A percentile compares a stretch with the other conserved stretches of the same genome.
Conservation (phyloP, 2,888 invertebrate genomes). For the Chelonus formosanus region DNA sequence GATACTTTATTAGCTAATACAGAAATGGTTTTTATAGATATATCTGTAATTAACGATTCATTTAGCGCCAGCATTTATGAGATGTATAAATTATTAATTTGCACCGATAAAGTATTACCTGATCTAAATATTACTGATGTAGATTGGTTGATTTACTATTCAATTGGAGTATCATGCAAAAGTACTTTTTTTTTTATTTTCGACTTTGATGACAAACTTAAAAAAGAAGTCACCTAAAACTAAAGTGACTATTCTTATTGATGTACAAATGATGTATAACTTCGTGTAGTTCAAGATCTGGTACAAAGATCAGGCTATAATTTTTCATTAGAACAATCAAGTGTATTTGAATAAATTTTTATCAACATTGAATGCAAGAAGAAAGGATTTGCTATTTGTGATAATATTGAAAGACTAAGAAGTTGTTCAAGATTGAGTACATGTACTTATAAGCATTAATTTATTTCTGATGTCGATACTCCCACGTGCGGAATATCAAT, state of each 20-base stretch:
- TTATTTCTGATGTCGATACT: conserved; percentile 68
- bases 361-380: conserved; percentile 62
- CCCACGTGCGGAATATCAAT: conserved; percentile 56
- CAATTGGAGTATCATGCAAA: conserved; percentile 73
- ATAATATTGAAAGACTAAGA: conserved; percentile 72
- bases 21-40: conserved; percentile 46
- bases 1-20: conserved; percentile 55
- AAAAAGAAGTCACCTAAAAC: conserved; percentile 51
- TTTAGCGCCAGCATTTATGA: conserved; percentile 66
- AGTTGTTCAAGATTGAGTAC: conserved; percentile 69
- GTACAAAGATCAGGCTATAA: conserved; percentile 65
- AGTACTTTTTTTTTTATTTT: conserved; percentile 74
- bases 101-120: conserved; percentile 74
- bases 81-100: conserved; percentile 70
- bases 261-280: conserved; percentile 69
- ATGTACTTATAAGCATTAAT: conserved; percentile 72
- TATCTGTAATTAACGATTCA: conserved; percentile 57
- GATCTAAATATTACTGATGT: conserved; percentile 74
- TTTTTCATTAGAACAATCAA: conserved; percentile 46
- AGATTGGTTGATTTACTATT: conserved; percentile 76
- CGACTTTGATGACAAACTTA: conserved; percentile 73
- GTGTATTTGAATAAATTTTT: conserved; percentile 44
- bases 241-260: conserved; percentile 69
- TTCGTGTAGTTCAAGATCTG: conserved; percentile 72
- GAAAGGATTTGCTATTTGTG: conserved; percentile 69